These are phyloP conservation scores for Craterocephalus amniculus DNA, from an alignment of 2,797 vertebrate species.

Conservation along the genomic window DNA sequence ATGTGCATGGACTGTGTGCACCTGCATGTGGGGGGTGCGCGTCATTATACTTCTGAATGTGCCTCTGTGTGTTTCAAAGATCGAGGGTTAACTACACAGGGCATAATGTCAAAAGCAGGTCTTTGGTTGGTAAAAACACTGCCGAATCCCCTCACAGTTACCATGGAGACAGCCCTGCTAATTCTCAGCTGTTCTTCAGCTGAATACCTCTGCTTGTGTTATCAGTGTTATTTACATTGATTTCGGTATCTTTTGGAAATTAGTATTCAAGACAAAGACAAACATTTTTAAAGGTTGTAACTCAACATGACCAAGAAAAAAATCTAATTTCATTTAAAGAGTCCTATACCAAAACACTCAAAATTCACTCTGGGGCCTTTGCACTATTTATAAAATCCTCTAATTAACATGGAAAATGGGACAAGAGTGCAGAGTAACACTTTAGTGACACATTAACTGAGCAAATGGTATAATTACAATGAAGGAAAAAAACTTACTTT, in stretches of 20 bases:
- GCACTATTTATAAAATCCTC: not conserved
- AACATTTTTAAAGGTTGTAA: slow-evolving; percentile 21
- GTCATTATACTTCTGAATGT: slow-evolving; percentile 54
- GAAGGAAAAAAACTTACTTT: not conserved
- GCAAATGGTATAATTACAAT: not conserved
- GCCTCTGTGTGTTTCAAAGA: slow-evolving; percentile 62
- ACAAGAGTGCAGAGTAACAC: not conserved
- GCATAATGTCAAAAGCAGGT: slow-evolving; percentile 71
- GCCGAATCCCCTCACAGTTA: slow-evolving; percentile 65
- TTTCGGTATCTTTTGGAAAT: slow-evolving; percentile 38
- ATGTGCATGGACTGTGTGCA: slow-evolving; percentile 32
- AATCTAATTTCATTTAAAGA: not conserved
- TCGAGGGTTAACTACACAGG: slow-evolving; percentile 76
- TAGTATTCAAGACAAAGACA: slow-evolving; percentile 26
- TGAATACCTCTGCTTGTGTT: slow-evolving; percentile 44
- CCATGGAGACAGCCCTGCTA: slow-evolving; percentile 73
- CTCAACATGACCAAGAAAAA: slow-evolving; percentile 1
- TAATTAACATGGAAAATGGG: too few species aligned
- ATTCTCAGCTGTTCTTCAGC: slow-evolving; percentile 54
- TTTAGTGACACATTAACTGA: not conserved
- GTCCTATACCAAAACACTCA: not conserved
- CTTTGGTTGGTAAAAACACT: slow-evolving; percentile 65
- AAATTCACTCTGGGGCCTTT: not conserved
- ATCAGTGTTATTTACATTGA: slow-evolving; percentile 40
- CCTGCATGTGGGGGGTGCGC: slow-evolving; percentile 7